Percentiles rank a stretch among this genome's conserved stretches.
Conservation (phyloP, 2,888 invertebrate species). For the Dicycla oo region DNA sequence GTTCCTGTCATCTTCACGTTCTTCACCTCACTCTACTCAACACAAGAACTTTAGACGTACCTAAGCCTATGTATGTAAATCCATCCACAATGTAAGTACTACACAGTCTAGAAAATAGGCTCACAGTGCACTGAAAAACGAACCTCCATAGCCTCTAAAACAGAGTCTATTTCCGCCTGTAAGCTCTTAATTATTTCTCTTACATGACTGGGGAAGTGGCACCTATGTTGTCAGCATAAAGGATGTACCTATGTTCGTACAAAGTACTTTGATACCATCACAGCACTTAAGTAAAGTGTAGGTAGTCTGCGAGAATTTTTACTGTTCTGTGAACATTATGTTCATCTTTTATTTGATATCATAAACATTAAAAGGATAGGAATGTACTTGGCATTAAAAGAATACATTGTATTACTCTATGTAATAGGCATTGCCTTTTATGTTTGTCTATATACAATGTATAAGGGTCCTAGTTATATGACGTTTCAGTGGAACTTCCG, state of each 20-base stretch:
- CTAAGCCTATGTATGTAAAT: constrained; percentile 28
- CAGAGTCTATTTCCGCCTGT: constrained; percentile 30
- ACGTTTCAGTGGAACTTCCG: neutral
- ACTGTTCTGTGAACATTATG: neutral
- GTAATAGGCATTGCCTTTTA: constrained; percentile 3
- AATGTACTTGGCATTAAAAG: neutral
- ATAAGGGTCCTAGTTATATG: neutral
- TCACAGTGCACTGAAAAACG: neutral
- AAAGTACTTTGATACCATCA: constrained; percentile 38
- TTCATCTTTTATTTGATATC: constrained; percentile 10
- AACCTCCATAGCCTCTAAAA: neutral
- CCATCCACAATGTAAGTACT: constrained; percentile 34
- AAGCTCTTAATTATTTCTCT: constrained; percentile 59
- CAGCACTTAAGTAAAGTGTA: constrained; percentile 38
- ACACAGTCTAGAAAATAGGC: constrained; percentile 43
- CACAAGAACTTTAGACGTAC: constrained; percentile 43
- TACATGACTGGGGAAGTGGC: constrained; percentile 50
- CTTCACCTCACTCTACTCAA: constrained; percentile 36
- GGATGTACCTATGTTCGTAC: constrained; percentile 24
- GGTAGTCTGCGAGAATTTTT: constrained; percentile 26
- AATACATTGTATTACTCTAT: no score
- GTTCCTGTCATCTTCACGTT: constrained; percentile 38
- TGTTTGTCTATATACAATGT: neutral
- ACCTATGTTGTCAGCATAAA: constrained; percentile 58
- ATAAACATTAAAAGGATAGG: constrained; percentile 4